Evolutionary conservation across 2,888 invertebrate genomes (phyloP).

Genomic region (Machimus atricapillus): DNA sequence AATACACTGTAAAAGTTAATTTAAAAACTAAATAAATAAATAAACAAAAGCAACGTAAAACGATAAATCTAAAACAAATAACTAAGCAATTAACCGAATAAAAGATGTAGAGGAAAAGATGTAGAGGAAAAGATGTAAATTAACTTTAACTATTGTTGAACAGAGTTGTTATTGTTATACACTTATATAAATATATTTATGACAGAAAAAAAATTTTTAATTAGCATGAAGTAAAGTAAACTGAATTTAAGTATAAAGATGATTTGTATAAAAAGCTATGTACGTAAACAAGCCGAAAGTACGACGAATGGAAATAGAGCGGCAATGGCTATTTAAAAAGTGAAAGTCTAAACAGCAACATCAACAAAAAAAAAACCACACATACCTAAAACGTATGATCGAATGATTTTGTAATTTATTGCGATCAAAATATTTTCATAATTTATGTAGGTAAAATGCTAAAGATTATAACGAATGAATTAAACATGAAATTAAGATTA

Average conservation of each 20-base stretch:
- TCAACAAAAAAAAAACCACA: neutral
- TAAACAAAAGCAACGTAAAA: neutral
- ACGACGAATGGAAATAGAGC: neutral
- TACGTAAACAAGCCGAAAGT: neutral
- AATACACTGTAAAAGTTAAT: neutral
- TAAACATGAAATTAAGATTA: conserved; percentile 27
- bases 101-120: conserved; percentile 14
- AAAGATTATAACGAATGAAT: conserved; percentile 20
- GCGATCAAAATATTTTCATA: conserved; percentile 30
- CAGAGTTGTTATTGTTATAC: conserved; percentile 48
- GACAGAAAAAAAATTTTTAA: conserved; percentile 35
- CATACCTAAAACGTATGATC: neutral
- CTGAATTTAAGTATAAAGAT: neutral
- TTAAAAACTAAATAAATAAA: neutral
- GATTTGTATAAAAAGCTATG: conserved; percentile 18
- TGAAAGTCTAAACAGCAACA: neutral
- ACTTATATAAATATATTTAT: conserved; percentile 45
- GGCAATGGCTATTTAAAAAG: neutral
- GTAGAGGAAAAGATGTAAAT: conserved; percentile 30
- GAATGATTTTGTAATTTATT: conserved; percentile 31
- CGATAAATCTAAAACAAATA: neutral
- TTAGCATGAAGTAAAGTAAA: conserved; percentile 25
- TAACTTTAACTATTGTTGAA: conserved; percentile 46
- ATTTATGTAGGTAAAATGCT: conserved; percentile 23
- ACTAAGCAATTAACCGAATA: conserved; percentile 1